Evolutionary conservation across 2,113 vertebrate genomes (phyloP), one percentile per base, ranked within the genome.

Genomic region (Plecotus auritus): DNA sequence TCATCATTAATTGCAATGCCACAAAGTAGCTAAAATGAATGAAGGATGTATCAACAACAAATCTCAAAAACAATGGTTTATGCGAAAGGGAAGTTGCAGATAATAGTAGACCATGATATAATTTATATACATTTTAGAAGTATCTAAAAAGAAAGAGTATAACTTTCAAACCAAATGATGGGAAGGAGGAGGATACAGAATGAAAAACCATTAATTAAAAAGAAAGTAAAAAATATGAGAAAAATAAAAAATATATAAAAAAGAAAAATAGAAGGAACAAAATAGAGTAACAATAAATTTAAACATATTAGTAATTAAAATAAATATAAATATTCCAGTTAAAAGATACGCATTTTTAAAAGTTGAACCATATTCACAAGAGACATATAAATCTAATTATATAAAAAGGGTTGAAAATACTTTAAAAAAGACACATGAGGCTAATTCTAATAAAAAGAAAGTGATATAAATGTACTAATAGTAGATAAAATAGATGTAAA

Each of bases 11-110:
- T 3, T 94, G 9, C 32, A 88, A 78, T 64, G 47, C 4, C 49
- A 93, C 40, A 76, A 86, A 90, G 13, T 73, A 95, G 37, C 84
- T 78, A 83, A 95, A 90, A 81, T 86, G 20, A 82, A 82, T 87
- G 37, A 80, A 85, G 23, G 51, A 47, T 4, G 4, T 51, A 73
- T 90, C 49, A 74, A 81, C 2, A 92, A 95, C 37, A 69, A 81
- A 89, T 73, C 45, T 95, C 37, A 56, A 74, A 95, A 90, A 93
- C 28, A 92, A 88, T 18, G 26, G 54, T 49, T 85, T 85, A 93
- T 67, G 37, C 28, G 74, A 93, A 93, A 85, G 56, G 4, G 20
- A 82, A 56, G 37, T 35, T 86, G 12, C 20, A 69, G 66, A 51
- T 66, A 8, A 82, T 40, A 66, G 18, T 37, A 70, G 2, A n/a